These are phyloP conservation scores for Neogobius melanostomus DNA, from an alignment of 2,113 vertebrate genomes.

Conservation along the genomic window DNA sequence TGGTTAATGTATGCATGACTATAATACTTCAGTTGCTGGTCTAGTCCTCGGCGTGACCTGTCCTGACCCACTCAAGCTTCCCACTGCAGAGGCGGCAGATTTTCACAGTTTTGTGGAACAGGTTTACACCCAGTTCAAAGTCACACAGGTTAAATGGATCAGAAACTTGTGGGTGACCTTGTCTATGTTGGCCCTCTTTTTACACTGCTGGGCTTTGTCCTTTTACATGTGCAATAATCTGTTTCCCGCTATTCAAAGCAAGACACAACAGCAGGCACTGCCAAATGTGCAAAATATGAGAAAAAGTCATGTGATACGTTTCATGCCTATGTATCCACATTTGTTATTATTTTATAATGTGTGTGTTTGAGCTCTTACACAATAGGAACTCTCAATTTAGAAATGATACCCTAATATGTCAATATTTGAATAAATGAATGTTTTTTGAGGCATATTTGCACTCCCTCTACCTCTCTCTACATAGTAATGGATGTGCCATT, in stretches of 20 bases:
- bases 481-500: constrained; percentile 38
- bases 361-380: too few relatives aligned
- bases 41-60: background rate
- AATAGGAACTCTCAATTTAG: too few relatives aligned
- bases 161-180: constrained; percentile 33
- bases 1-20: background rate
- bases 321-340: too few relatives aligned
- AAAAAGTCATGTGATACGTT: too few relatives aligned
- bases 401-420: background rate
- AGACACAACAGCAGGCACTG: background rate
- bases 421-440: background rate
- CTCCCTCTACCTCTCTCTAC: constrained; percentile 31
- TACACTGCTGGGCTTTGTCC: constrained; percentile 6
- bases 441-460: constrained; percentile 24
- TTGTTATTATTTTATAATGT: too few relatives aligned
- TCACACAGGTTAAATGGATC: background rate
- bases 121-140: constrained; percentile 1
- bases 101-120: constrained; percentile 1
- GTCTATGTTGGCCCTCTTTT: constrained; percentile 17
- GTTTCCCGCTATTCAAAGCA: constrained; percentile 6
- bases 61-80: constrained; percentile 8
- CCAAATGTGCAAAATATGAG: background rate
- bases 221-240: constrained; percentile 30
- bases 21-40: background rate
- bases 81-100: constrained; percentile 1